Evolutionary conservation across 2,797 vertebrate species (phyloP), one percentile per base, ranked within the genome.

Genomic region (Sebastes umbrosus): DNA sequence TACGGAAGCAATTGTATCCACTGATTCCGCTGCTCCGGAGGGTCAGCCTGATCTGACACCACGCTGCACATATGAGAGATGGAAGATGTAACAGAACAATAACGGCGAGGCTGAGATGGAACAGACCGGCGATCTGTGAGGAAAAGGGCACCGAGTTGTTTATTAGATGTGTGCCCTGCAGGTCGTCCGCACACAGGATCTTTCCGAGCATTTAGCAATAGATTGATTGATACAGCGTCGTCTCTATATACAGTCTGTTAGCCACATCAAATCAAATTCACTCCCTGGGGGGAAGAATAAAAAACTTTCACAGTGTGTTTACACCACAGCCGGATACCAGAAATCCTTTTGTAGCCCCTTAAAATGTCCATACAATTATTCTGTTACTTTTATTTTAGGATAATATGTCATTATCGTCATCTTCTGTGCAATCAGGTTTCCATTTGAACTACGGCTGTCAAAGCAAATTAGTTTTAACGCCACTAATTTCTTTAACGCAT

Each of bases 151-250:
- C n/a, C 4, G 9, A 83, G 77, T 77, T 88, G 78, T 90, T 88
- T 88, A 87, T 89, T 85, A 84, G 72, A 80, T 70, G 60, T 75
- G 69, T 59, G 88, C 52, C 85, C 85, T 67, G 39, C 24, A 82
- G 90, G 87, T 88, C 87, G 85, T 75, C 64, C 77, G 80, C 63
- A 77, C 76, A 78, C 77, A 54, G 70, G 79, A 85, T 82, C 70
- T 87, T 87, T 43, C 6, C 8, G 71, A 80, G 79, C 73, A 79
- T 85, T 87, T 79, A 79, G 75, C 69, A 57, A 73, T 31, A 72
- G 64, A 92, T 84, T 85, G 83, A 83, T 78, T 85, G 83, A 85
- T 76, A 77, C 46, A 1, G 11, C 10, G 20, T 66, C 36, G 52
- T 78, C 27, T 58, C 11, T 31, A 32, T 82, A 84, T 85, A 77